Percentiles rank a stretch among this genome's conserved stretches.
phyloP scores from a whole-genome alignment of 2,113 vertebrate species.

The Mesocricetus auratus region DNA sequence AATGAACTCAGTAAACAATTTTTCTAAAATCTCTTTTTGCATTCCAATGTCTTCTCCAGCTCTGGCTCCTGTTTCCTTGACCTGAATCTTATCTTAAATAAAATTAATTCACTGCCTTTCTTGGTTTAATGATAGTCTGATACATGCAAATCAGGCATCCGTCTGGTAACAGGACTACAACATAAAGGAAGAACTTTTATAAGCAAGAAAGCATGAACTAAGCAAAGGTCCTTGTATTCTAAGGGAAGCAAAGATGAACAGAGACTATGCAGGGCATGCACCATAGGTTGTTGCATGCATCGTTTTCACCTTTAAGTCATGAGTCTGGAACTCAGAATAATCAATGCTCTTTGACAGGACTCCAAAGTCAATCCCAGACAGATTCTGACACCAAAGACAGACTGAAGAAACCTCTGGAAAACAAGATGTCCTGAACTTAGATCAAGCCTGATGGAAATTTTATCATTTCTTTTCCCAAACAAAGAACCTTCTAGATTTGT shows the following conservation, averaged over 20 bases:
- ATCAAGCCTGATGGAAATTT: neutral
- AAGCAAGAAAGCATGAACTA: constrained; percentile 24
- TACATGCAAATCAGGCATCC: constrained; percentile 53
- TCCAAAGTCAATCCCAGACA: neutral
- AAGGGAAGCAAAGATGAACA: constrained; percentile 1
- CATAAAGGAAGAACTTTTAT: constrained; percentile 43
- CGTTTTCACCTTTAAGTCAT: neutral
- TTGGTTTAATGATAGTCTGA: constrained; percentile 30
- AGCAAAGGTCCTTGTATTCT: neutral
- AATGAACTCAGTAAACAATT: neutral
- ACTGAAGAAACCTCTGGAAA: neutral
- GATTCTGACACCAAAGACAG: neutral
- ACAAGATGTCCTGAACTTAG: neutral
- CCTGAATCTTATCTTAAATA: constrained; percentile 60
- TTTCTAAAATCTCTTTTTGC: neutral
- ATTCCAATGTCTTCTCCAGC: neutral
- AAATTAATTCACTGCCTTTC: constrained; percentile 42
- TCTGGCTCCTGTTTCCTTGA: constrained; percentile 3
- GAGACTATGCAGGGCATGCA: neutral
- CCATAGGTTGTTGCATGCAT: neutral
- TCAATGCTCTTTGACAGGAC: neutral
- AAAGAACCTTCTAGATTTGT: constrained; percentile 3
- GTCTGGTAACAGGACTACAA: constrained; percentile 52
- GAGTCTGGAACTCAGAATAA: neutral
- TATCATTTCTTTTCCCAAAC: neutral